Evolutionary conservation across 2,888 invertebrate species (phyloP).

Genomic region (Pollenia griseotomentosa): DNA sequence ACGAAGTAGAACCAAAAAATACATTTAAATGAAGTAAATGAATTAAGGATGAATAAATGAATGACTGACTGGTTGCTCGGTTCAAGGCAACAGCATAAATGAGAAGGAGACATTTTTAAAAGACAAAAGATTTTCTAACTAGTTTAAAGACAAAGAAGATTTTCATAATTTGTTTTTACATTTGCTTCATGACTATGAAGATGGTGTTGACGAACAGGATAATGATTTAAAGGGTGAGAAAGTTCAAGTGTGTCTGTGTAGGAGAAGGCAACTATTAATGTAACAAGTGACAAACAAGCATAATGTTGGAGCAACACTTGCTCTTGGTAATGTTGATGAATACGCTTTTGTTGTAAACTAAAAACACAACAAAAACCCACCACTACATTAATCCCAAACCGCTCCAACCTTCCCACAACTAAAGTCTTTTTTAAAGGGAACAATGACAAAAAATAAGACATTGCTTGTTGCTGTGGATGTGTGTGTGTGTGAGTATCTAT

Average conservation of each 20-base stretch:
- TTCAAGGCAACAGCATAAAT: background rate
- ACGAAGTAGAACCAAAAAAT: slow-evolving; percentile 53
- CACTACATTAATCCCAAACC: slow-evolving; percentile 49
- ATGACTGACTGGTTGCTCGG: slow-evolving; percentile 13
- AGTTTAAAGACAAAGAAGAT: slow-evolving; percentile 67
- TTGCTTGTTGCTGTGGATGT: slow-evolving; percentile 45
- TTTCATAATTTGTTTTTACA: slow-evolving; percentile 62
- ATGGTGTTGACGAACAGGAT: slow-evolving; percentile 10
- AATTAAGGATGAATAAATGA: slow-evolving; percentile 54
- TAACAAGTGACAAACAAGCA: slow-evolving; percentile 69
- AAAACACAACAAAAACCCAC: slow-evolving; percentile 49
- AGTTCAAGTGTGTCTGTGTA: slow-evolving; percentile 45
- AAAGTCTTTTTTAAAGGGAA: background rate
- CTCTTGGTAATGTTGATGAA: slow-evolving; percentile 46
- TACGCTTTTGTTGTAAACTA: slow-evolving; percentile 42
- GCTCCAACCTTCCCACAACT: slow-evolving; percentile 6
- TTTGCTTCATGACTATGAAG: slow-evolving; percentile 30
- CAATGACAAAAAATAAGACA: slow-evolving; percentile 14
- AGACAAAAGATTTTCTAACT: slow-evolving; percentile 68
- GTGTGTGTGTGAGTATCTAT: background rate
- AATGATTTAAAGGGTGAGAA: slow-evolving; percentile 31
- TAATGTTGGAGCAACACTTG: slow-evolving; percentile 61
- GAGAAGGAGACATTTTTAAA: slow-evolving; percentile 5
- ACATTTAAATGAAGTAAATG: slow-evolving; percentile 68
- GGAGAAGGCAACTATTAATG: slow-evolving; percentile 48